Evolutionary conservation across 2,888 invertebrate genomes (phyloP).

Genomic region (Agriopis marginaria): DNA sequence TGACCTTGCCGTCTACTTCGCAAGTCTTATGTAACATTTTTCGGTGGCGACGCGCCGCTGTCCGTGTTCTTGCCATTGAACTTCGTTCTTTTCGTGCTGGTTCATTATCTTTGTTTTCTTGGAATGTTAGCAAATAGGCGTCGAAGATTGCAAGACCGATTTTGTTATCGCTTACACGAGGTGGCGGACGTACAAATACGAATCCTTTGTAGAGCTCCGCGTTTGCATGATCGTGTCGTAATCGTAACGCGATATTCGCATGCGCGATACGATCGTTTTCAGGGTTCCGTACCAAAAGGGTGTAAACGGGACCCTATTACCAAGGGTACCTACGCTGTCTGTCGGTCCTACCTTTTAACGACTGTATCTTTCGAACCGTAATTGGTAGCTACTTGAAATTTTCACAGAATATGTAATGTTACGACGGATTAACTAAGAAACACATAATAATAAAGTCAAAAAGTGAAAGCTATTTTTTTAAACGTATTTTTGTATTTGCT

Average conservation of each 20-base stretch:
- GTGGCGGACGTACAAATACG: slow-evolving; percentile 48
- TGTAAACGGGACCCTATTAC: too few relatives aligned
- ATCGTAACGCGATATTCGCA: slow-evolving; percentile 68
- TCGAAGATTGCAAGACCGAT: slow-evolving; percentile 49
- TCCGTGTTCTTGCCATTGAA: slow-evolving; percentile 72
- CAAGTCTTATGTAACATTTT: slow-evolving; percentile 73
- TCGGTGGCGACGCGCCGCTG: slow-evolving; percentile 57
- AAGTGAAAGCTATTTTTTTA: too few relatives aligned
- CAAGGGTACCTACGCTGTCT: too few relatives aligned
- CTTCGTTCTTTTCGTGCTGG: slow-evolving; percentile 56
- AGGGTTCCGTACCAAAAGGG: too few relatives aligned
- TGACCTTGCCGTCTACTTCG: slow-evolving; percentile 69
- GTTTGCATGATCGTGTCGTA: slow-evolving; percentile 59
- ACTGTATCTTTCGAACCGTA: too few relatives aligned
- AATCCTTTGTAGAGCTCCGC: slow-evolving; percentile 36
- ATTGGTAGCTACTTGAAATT: too few relatives aligned
- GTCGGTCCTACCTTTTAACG: too few relatives aligned
- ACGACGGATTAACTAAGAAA: too few relatives aligned
- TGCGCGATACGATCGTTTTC: slow-evolving; percentile 71
- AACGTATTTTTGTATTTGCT: too few relatives aligned
- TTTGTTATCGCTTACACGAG: slow-evolving; percentile 58
- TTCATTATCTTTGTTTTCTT: slow-evolving; percentile 45
- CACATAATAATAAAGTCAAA: too few relatives aligned
- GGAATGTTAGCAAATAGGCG: slow-evolving; percentile 62
- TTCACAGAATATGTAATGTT: too few relatives aligned